Base-by-base conservation (phyloP, 2,113 vertebrate genomes). In the Pachycephala philippinensis region DNA sequence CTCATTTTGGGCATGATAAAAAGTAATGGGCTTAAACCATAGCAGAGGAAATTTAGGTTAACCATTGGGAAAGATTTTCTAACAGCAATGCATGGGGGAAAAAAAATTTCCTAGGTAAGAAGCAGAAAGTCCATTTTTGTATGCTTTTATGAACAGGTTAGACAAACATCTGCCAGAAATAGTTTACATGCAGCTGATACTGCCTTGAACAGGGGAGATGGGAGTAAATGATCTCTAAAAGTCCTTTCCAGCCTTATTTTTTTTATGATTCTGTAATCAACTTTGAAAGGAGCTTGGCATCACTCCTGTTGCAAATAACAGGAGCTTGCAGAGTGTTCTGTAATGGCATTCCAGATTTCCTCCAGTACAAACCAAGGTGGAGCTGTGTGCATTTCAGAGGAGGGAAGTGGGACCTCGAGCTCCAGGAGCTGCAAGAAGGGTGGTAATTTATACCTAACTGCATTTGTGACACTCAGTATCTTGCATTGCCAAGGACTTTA, bases 221-320 rank as follows among this genome's bases (percentile, higher is more conserved):
- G 76, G 60, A 92, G 68, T 70, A 95, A 96, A 97, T 92, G 95
- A 96, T 96, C 96, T 95, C 95, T 90, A 96, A 93, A 96, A 95
- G 95, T 96, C 96, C 96, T 97, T 93, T 95, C 91, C 68, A 93
- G 83, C 56, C 60, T 84, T 86, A n/a, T 94, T 88, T 95, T 84
- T 95, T 96, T 96, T 79, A 84, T 81, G 95, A 89, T 89, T 90
- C 94, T 44, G 47, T 95, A 95, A 96, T 97, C 94, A 96, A 90
- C 83, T 84, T 90, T 92, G 94, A 96, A 97, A 93, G 94, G 56
- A 78, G 22, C 42, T 93, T 96, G 94, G 95, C 94, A 96, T 54
- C 74, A 33, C 39, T 96, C 81, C 91, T 85, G 54, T 9, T 89
- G 77, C 83, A 91, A 97, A 96, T 89, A 96, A 93, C 44, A 61